phyloP scores from a whole-genome alignment of 2,888 invertebrate species.

The Mayetiola destructor region DNA sequence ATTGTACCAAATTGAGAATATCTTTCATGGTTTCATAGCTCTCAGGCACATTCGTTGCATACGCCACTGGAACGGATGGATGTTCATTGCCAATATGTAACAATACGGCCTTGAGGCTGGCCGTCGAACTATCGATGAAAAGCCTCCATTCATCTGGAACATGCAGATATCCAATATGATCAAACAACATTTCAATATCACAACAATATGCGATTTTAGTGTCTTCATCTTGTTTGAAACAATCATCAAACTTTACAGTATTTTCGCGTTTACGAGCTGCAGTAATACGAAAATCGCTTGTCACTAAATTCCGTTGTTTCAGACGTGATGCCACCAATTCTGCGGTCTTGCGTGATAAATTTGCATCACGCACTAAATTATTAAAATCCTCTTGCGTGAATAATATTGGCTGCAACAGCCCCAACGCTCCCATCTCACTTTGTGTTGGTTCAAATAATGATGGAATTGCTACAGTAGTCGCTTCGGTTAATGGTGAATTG shows the following conservation, averaged over 20 bases:
- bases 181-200: neutral
- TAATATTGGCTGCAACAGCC: too few species aligned
- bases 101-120: constrained; percentile 21
- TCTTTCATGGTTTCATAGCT: constrained; percentile 18
- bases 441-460: too few species aligned
- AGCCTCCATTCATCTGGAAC: constrained; percentile 19
- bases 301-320: neutral
- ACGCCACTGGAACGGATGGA: constrained; percentile 20
- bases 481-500: too few species aligned
- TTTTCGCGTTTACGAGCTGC: neutral
- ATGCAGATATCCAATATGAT: neutral
- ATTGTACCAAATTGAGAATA: constrained; percentile 21
- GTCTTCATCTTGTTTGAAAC: too few species aligned
- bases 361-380: neutral
- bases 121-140: constrained; percentile 22
- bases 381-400: too few species aligned
- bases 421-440: too few species aligned
- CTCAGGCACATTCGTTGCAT: constrained; percentile 19
- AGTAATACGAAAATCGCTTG: neutral
- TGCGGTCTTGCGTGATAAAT: neutral
- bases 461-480: too few species aligned
- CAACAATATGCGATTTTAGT: neutral
- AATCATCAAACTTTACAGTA: neutral
- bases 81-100: constrained; percentile 19
- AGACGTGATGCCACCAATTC: neutral